These are phyloP conservation scores for Hydrozoanthus gracilis DNA, from an alignment of 92 coral and sea anemone genomes.

Conservation along the genomic window DNA sequence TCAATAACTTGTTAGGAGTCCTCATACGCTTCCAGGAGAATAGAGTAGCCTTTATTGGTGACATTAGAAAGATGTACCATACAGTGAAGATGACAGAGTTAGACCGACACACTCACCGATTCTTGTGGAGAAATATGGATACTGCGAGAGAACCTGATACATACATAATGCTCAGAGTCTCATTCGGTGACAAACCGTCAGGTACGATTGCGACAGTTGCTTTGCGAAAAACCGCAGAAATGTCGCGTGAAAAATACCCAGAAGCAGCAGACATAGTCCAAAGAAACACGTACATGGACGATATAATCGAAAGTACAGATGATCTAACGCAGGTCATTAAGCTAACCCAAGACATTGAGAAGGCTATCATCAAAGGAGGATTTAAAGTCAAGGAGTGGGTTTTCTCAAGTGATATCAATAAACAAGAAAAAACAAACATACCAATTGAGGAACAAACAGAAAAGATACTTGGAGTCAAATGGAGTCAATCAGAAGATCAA, in stretches of 20 bases:
- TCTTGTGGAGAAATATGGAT: constrained; percentile 42
- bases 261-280: constrained; percentile 5
- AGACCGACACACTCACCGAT: constrained; percentile 49
- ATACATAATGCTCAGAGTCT: constrained; percentile 26
- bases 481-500: constrained; percentile 48
- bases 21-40: constrained; percentile 51
- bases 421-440: constrained; percentile 44
- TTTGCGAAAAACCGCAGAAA: constrained; percentile 20
- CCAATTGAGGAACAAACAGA: constrained; percentile 37
- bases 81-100: constrained; percentile 23
- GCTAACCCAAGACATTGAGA: constrained; percentile 45
- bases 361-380: constrained; percentile 55
- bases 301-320: too few relatives aligned
- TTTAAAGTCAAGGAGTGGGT: constrained; percentile 68
- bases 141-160: constrained; percentile 24
- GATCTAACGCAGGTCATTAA: not conserved
- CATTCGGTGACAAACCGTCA: constrained; percentile 49
- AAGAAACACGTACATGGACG: constrained; percentile 43
- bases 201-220: constrained; percentile 53
- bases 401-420: constrained; percentile 25
- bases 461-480: constrained; percentile 58
- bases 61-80: constrained; percentile 55
- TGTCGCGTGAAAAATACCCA: not conserved
- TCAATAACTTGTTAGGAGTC: constrained; percentile 62
- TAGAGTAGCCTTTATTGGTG: constrained; percentile 58